Conservation (phyloP, 2,113 vertebrate genomes). For the Cygnus atratus region DNA sequence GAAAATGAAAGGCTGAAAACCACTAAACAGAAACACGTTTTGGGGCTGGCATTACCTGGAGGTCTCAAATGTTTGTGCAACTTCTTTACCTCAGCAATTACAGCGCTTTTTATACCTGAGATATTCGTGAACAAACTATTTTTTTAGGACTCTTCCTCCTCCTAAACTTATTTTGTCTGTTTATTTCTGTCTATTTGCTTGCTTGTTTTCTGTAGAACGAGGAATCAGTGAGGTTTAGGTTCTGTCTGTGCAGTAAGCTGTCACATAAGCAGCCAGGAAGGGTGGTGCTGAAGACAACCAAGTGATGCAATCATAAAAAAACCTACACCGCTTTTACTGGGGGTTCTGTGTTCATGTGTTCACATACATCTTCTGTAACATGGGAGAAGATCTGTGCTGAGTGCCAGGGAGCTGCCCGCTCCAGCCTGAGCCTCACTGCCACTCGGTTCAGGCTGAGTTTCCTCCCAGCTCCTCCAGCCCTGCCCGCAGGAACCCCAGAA, state of each 20-base stretch:
- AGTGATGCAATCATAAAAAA: not conserved
- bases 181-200: not conserved
- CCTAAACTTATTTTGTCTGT: not conserved
- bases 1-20: not conserved
- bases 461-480: not conserved
- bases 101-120: accelerated
- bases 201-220: not conserved
- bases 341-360: not conserved
- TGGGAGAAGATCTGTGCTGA: too few species aligned
- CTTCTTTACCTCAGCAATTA: not conserved
- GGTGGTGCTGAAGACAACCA: not conserved
- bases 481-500: not conserved
- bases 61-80: not conserved
- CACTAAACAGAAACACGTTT: not conserved
- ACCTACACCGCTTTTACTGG: not conserved
- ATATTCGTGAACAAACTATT: not conserved
- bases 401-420: not conserved
- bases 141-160: not conserved
- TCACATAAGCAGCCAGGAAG: not conserved
- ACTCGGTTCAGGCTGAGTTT: not conserved
- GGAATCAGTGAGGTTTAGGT: not conserved
- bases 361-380: accelerated
- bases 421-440: not conserved
- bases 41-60: not conserved
- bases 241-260: not conserved